A percentile compares a stretch with the other conserved stretches of the same genome.
Evolutionary conservation across 2,888 invertebrate species (phyloP).

Genomic region (Ethmia dodecea): DNA sequence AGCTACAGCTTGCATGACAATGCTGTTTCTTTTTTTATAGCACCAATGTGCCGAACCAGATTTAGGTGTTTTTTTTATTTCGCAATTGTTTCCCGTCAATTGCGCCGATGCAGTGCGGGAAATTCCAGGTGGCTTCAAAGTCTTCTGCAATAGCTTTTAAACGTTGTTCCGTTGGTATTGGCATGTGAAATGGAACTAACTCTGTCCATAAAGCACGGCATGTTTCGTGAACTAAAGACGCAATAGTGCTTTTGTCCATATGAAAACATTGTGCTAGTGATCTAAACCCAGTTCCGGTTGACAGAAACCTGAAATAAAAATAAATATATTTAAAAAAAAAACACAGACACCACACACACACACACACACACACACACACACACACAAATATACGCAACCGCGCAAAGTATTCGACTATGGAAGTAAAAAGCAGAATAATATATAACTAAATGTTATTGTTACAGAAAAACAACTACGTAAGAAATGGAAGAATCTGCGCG

Average conservation of each 20-base stretch:
- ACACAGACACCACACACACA: not conserved
- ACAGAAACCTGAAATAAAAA: not conserved
- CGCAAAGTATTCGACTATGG: not conserved
- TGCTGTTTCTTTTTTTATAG: conserved; percentile 8
- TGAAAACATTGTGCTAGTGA: not conserved
- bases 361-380: not conserved
- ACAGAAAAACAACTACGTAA: conserved; percentile 9
- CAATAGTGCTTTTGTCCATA: not conserved
- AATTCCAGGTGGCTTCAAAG: not conserved
- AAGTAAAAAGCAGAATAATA: not conserved
- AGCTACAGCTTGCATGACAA: conserved; percentile 5
- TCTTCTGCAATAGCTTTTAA: not conserved
- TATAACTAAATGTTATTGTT: conserved; percentile 1
- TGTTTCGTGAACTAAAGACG: not conserved
- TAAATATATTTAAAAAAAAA: not conserved
- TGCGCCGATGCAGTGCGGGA: not conserved
- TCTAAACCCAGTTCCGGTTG: not conserved
- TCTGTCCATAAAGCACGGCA: not conserved
- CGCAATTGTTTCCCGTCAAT: conserved; percentile 11
- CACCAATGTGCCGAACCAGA: conserved; percentile 8
- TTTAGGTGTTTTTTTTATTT: not conserved
- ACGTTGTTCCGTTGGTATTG: not conserved
- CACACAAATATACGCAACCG: not conserved
- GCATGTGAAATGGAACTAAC: not conserved
- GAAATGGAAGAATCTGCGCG: conserved; percentile 13